Evolutionary conservation across 2,797 vertebrate species (phyloP).

Genomic region (Chelonia mydas): DNA sequence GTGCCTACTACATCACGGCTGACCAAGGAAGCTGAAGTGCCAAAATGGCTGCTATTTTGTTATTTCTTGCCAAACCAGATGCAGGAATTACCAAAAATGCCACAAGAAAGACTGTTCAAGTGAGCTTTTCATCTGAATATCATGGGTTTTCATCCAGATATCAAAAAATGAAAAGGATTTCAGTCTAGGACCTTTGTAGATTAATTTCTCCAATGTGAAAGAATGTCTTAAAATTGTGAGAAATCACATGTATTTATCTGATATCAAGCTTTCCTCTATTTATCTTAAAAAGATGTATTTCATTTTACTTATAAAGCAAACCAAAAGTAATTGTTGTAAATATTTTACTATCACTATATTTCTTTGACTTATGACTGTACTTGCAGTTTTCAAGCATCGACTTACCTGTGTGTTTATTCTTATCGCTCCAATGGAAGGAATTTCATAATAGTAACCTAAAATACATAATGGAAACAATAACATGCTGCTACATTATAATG

Average conservation of each 20-base stretch:
- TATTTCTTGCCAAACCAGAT: neutral
- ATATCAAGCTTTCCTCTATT: neutral
- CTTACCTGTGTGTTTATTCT: slow-evolving; percentile 97
- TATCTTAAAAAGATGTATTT: neutral
- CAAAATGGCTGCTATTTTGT: neutral
- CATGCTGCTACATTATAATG: neutral
- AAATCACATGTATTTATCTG: neutral
- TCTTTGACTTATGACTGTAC: neutral
- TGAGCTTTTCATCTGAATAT: neutral
- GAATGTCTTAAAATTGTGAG: accelerated
- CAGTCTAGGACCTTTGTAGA: neutral
- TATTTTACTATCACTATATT: neutral
- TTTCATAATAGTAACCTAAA: slow-evolving; percentile 98
- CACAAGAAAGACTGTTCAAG: neutral
- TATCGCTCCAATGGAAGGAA: slow-evolving; percentile 98
- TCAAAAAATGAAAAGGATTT: neutral
- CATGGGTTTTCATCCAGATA: neutral
- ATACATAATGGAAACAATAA: slow-evolving; percentile 45
- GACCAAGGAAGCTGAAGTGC: neutral
- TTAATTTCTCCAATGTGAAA: neutral
- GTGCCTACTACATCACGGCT: neutral
- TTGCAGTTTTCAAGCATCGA: neutral
- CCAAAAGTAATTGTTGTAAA: neutral
- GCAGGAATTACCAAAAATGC: neutral
- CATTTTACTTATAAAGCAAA: neutral